phyloP scores from a whole-genome alignment of 2,797 vertebrate species.

The Notamacropus eugenii region DNA sequence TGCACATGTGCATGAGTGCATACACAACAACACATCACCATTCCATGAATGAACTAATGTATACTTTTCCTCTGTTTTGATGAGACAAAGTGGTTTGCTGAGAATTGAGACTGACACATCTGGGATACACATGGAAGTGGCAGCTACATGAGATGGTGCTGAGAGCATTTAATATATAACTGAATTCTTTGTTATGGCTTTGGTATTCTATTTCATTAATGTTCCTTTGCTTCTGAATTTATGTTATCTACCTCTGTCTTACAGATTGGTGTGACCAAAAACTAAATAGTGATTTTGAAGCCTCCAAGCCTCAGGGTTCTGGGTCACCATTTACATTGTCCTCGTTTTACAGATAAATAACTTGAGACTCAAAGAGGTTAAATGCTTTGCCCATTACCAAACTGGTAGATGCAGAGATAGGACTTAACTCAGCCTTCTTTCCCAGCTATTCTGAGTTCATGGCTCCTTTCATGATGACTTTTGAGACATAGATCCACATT shows the following conservation, averaged over 20 bases:
- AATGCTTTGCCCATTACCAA: not conserved
- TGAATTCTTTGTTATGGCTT: not conserved
- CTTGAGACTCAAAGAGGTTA: not conserved
- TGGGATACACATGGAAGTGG: not conserved
- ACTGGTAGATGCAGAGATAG: not conserved
- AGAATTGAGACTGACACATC: not conserved
- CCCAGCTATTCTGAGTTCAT: not conserved
- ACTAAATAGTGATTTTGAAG: not conserved
- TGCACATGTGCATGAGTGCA: not conserved
- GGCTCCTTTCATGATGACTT: not conserved
- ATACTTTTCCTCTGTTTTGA: not conserved
- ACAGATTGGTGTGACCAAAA: not conserved
- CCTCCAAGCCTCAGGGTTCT: not conserved
- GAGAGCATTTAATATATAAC: not conserved
- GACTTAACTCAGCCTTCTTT: not conserved
- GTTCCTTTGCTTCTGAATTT: not conserved
- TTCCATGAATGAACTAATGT: not conserved
- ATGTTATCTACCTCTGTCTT: not conserved
- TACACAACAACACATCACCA: not conserved
- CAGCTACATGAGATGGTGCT: not conserved
- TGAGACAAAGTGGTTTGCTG: not conserved
- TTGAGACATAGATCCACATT: not conserved
- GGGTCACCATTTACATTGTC: not conserved
- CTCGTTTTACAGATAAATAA: not conserved
- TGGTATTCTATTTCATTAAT: not conserved